Conservation (phyloP, 1,140 invertebrate species). For the Brachystomella parvula region DNA sequence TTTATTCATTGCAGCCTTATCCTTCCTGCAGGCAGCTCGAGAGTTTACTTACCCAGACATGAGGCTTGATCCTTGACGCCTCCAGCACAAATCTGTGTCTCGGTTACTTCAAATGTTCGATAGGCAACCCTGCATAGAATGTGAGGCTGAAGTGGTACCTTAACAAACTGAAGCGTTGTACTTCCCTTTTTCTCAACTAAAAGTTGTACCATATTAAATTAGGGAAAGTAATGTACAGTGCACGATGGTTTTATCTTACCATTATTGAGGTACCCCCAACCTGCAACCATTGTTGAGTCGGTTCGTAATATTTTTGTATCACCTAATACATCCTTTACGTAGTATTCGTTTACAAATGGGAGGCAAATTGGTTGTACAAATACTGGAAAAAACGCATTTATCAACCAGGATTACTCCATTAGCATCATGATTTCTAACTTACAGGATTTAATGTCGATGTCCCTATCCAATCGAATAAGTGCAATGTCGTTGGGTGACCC, state of each 20-base stretch:
- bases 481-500: slow-evolving; percentile 32
- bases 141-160: slow-evolving; percentile 21
- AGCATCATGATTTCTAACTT: slow-evolving; percentile 16
- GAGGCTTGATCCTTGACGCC: slow-evolving; percentile 22
- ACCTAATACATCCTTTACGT: slow-evolving; percentile 5
- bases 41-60: slow-evolving; percentile 21
- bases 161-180: slow-evolving; percentile 19
- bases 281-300: slow-evolving; percentile 18
- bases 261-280: slow-evolving; percentile 31
- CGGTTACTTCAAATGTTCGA: slow-evolving; percentile 8
- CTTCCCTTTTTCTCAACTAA: slow-evolving; percentile 19
- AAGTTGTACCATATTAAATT: slow-evolving; percentile 4
- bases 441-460: slow-evolving; percentile 31
- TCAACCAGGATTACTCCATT: neutral
- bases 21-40: slow-evolving; percentile 3
- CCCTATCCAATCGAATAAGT: slow-evolving; percentile 24
- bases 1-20: neutral
- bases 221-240: neutral
- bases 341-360: slow-evolving; percentile 31
- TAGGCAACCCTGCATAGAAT: slow-evolving; percentile 17
- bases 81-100: slow-evolving; percentile 29
- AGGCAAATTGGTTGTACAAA: slow-evolving; percentile 33
- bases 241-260: slow-evolving; percentile 1
- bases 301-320: slow-evolving; percentile 5
- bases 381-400: slow-evolving; percentile 18